Evolutionary conservation across 2,797 vertebrate genomes (phyloP).

Genomic region (Acanthis flammea): DNA sequence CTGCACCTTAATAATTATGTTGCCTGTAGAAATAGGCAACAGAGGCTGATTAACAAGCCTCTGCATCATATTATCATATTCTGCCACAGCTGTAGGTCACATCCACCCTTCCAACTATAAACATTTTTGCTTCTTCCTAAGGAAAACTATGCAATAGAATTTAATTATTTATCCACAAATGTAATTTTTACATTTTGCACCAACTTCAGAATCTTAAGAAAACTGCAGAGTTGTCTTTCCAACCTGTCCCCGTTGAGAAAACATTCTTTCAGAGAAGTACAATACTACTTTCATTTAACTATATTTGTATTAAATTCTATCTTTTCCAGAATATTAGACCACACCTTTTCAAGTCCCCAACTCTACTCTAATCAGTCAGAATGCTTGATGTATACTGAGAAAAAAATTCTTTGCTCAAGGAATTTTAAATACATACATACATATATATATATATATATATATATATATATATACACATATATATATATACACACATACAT

Average conservation of each 20-base stretch:
- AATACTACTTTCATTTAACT: constrained; percentile 47
- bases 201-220: constrained; percentile 31
- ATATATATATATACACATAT: neutral
- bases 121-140: neutral
- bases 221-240: neutral
- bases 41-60: neutral
- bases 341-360: constrained; percentile 16
- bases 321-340: constrained; percentile 5
- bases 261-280: neutral
- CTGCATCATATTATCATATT: neutral
- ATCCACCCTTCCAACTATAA: neutral
- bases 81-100: neutral
- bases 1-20: neutral
- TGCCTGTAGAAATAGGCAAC: neutral
- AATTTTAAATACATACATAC: neutral
- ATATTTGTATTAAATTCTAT: constrained; percentile 23
- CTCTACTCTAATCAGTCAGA: neutral
- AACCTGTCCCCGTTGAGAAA: constrained; percentile 43
- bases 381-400: neutral
- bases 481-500: neutral
- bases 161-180: constrained; percentile 9
- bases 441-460: too few relatives aligned
- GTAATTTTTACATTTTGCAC: constrained; percentile 13
- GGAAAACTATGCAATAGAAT: neutral
- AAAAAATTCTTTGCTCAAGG: neutral